Evolutionary conservation across 92 coral and sea anemone genomes (phyloP).

Genomic region (Epizoanthus illoricatus): DNA sequence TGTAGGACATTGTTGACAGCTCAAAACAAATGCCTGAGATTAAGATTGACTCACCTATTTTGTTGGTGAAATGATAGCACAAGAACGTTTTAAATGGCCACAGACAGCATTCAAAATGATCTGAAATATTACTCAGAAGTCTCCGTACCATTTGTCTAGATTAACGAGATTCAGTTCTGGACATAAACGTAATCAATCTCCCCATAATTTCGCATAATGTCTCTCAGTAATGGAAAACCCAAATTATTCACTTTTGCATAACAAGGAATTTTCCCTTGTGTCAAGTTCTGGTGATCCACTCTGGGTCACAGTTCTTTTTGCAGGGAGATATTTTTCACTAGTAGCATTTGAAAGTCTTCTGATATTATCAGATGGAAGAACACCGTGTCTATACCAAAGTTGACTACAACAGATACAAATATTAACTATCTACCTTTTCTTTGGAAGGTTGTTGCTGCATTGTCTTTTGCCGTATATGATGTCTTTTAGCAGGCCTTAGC

Average conservation of each 20-base stretch:
- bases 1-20: slow-evolving; percentile 25
- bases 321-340: background rate
- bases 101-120: slow-evolving; percentile 36
- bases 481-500: too few species aligned
- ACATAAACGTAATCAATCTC: slow-evolving; percentile 28
- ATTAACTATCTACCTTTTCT: too few species aligned
- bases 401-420: background rate
- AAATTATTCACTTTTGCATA: background rate
- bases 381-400: background rate
- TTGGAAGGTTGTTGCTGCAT: too few species aligned
- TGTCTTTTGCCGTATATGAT: too few species aligned
- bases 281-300: background rate
- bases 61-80: slow-evolving; percentile 30
- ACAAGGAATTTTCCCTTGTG: background rate
- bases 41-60: slow-evolving; percentile 19
- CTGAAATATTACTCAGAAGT: slow-evolving; percentile 30
- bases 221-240: slow-evolving; percentile 19
- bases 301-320: background rate
- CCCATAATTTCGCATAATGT: slow-evolving; percentile 20
- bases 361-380: background rate
- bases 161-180: slow-evolving; percentile 29
- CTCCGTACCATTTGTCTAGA: slow-evolving; percentile 38
- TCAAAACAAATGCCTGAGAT: slow-evolving; percentile 27
- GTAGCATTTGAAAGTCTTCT: background rate
- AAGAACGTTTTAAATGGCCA: slow-evolving; percentile 27